These are phyloP conservation scores for Erpornis zantholeuca DNA, from an alignment of 2,113 vertebrate species.

Conservation along the genomic window DNA sequence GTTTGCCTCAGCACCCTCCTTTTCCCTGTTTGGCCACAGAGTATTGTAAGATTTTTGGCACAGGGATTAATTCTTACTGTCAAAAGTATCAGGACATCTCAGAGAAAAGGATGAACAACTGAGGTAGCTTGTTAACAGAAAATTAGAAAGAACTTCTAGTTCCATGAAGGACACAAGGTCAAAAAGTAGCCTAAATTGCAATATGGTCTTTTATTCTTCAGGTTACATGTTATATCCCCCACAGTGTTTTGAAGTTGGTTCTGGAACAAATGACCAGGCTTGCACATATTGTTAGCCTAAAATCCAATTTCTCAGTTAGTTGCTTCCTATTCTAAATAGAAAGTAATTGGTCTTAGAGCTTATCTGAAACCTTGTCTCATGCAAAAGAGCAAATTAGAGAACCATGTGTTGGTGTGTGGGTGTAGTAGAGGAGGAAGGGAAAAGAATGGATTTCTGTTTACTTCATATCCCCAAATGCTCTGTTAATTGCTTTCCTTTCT, in stretches of 20 bases:
- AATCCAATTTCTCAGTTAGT: background rate
- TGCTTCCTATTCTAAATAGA: background rate
- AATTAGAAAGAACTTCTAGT: background rate
- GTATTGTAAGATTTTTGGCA: background rate
- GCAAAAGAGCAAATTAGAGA: slow-evolving; percentile 7
- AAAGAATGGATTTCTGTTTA: slow-evolving; percentile 30
- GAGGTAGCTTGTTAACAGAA: background rate
- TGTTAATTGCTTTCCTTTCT: slow-evolving; percentile 29
- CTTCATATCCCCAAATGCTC: background rate
- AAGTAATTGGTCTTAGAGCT: background rate
- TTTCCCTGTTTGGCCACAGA: background rate
- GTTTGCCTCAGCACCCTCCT: background rate
- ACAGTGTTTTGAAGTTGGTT: background rate
- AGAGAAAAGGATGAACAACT: background rate
- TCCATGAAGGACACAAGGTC: background rate
- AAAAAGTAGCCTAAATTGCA: background rate
- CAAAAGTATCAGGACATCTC: background rate
- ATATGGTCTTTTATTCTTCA: background rate
- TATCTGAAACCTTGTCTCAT: background rate
- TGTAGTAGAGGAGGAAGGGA: background rate
- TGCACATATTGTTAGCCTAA: slow-evolving; percentile 1
- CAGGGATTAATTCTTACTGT: background rate
- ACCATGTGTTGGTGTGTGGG: background rate
- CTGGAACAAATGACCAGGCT: background rate
- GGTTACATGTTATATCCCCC: background rate